A percentile compares a stretch with the other conserved stretches of the same genome.
phyloP scores from a whole-genome alignment of 2,888 invertebrate genomes.

The Drosophila setosimentum region DNA sequence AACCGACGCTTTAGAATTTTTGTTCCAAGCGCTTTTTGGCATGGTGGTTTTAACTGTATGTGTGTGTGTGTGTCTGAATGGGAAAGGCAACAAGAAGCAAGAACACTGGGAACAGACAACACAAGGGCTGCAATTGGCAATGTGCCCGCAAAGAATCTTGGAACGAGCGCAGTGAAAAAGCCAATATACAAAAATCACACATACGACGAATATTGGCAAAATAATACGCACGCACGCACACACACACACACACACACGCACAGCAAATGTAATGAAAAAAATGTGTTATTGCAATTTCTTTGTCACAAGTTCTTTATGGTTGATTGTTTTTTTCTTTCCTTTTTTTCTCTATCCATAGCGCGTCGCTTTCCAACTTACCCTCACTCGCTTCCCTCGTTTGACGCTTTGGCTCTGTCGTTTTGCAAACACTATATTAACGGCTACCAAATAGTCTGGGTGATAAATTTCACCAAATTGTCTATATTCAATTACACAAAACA shows the following conservation, averaged over 20 bases:
- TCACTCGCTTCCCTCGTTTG: conserved; percentile 15
- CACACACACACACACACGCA: background rate
- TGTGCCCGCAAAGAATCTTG: conserved; percentile 45
- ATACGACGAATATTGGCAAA: conserved; percentile 20
- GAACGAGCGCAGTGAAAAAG: conserved; percentile 32
- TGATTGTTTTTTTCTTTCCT: conserved; percentile 43
- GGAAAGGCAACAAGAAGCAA: conserved; percentile 37
- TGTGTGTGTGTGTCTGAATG: conserved; percentile 23
- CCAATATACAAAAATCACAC: conserved; percentile 44
- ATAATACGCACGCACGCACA: conserved; percentile 19
- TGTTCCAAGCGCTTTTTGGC: conserved; percentile 44
- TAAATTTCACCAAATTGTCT: conserved; percentile 15
- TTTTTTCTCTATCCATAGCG: conserved; percentile 50
- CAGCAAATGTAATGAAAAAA: conserved; percentile 30
- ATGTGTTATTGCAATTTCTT: conserved; percentile 41
- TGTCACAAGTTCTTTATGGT: conserved; percentile 45
- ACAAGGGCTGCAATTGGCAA: conserved; percentile 59
- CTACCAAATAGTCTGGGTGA: conserved; percentile 16
- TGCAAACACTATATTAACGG: conserved; percentile 28
- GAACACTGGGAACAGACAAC: conserved; percentile 7
- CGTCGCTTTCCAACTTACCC: conserved; percentile 63
- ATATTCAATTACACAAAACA: conserved; percentile 50
- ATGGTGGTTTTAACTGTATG: conserved; percentile 49
- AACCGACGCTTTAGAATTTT: conserved; percentile 27
- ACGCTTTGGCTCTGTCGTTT: background rate